Evolutionary conservation across 2,888 invertebrate genomes (phyloP), one percentile per base, ranked within the genome.

Genomic region (Pyrrhia umbra): DNA sequence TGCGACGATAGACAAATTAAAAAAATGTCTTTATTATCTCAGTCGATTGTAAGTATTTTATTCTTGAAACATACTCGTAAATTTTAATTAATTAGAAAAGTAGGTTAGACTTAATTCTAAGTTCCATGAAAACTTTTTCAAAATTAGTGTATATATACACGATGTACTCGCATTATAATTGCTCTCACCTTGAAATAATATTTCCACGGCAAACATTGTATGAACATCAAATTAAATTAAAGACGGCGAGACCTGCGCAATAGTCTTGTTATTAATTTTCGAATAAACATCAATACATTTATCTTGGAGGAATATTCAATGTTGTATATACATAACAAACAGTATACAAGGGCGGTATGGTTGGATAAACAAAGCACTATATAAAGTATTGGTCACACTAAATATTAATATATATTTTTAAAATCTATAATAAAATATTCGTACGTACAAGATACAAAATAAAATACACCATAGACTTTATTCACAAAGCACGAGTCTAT

Each of bases 401-500:
- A n/a, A n/a, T n/a, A n/a, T n/a, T n/a, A n/a, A n/a, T n/a, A n/a
- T n/a, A n/a, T n/a, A n/a, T n/a, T n/a, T n/a, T n/a, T n/a, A n/a
- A n/a, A n/a, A n/a, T n/a, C n/a, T n/a, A n/a, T n/a, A n/a, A n/a
- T n/a, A n/a, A n/a, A n/a, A n/a, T n/a, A n/a, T n/a, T n/a, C n/a
- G n/a, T n/a, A n/a, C n/a, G n/a, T n/a, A n/a, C n/a, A n/a, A n/a
- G n/a, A n/a, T 25, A 58, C 34, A 52, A 57, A 23, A 64, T 21
- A 63, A 46, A 59, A 72, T 43, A 50, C 25, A 37, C 39, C 43
- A 45, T 43, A 37, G 51, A 60, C 47, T 73, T 45, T 58, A 68
- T 71, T 74, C 57, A 58, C 56, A 37, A 63, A 55, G 23, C 63
- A 60, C 60, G 66, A 52, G 49, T 40, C 68, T 63, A 58, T 55